A percentile compares a stretch with the other conserved stretches of the same genome.
phyloP scores from a whole-genome alignment of 2,113 vertebrate genomes.

The Notarius lentiginosus region DNA sequence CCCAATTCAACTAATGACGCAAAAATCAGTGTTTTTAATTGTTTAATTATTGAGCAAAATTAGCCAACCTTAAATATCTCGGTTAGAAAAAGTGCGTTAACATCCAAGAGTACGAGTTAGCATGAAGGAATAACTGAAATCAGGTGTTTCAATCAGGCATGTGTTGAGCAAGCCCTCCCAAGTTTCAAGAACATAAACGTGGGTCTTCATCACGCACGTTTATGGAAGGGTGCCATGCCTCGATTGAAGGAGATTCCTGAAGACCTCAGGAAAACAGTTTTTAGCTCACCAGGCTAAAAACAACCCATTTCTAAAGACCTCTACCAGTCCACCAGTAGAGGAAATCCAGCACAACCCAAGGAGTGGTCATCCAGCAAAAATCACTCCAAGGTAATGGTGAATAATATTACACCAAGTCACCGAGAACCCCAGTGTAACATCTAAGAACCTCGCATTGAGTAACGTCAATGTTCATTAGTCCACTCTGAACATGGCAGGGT shows the following conservation, averaged over 20 bases:
- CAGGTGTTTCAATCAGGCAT: no score
- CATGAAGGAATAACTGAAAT: no score
- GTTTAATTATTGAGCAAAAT: background rate
- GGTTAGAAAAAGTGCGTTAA: no score
- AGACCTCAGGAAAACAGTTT: background rate
- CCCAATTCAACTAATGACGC: background rate
- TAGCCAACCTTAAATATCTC: no score
- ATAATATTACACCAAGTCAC: background rate
- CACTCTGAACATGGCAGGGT: no score
- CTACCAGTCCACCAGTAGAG: background rate
- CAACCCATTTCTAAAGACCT: background rate
- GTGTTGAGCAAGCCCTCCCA: no score
- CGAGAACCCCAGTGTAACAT: background rate
- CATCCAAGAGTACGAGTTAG: no score
- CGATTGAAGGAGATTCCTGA: background rate
- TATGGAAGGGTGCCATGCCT: background rate
- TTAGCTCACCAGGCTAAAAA: background rate
- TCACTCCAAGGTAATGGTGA: background rate
- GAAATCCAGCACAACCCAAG: background rate
- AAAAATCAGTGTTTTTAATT: no score
- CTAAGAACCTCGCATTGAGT: background rate
- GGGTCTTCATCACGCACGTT: background rate
- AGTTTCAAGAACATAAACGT: no score
- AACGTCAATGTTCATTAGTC: background rate
- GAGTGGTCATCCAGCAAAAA: background rate